Percentiles rank a stretch among this genome's conserved stretches.
These are phyloP conservation scores for Drosophila serrata DNA, from an alignment of 1,140 invertebrate species.

Conservation along the genomic window DNA sequence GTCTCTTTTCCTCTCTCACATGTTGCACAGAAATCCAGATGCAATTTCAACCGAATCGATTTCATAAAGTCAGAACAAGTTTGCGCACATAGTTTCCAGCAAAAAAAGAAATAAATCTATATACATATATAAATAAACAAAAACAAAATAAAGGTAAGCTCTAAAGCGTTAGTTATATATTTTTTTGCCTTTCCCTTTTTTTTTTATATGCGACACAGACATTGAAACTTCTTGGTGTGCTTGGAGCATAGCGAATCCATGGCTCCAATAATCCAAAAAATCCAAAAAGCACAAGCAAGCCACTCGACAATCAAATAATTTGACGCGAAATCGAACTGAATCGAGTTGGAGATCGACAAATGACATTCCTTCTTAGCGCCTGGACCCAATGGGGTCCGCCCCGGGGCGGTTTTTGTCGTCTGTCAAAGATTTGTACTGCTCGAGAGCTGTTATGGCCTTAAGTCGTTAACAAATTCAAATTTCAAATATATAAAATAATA, in stretches of 20 bases:
- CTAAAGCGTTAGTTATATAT: constrained; percentile 61
- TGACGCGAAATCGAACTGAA: constrained; percentile 54
- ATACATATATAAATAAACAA: constrained; percentile 4
- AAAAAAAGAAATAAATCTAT: constrained; percentile 20
- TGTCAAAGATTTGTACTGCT: constrained; percentile 72
- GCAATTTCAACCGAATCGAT: constrained; percentile 56
- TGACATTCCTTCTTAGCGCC: constrained; percentile 76
- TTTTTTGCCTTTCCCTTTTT: constrained; percentile 76
- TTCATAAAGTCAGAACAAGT: constrained; percentile 68
- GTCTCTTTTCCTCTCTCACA: constrained; percentile 12
- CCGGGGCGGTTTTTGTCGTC: constrained; percentile 57
- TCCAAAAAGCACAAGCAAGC: constrained; percentile 24
- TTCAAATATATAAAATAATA: constrained; percentile 38
- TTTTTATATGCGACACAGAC: constrained; percentile 62
- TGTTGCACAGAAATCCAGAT: constrained; percentile 47
- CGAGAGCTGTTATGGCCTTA: constrained; percentile 70
- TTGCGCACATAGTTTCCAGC: constrained; percentile 58
- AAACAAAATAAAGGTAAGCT: constrained; percentile 37
- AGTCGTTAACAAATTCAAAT: constrained; percentile 69
- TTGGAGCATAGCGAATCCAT: constrained; percentile 62
- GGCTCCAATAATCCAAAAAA: constrained; percentile 17
- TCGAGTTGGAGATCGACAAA: constrained; percentile 42
- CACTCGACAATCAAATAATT: constrained; percentile 76
- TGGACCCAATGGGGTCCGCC: constrained; percentile 45
- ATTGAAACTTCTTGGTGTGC: constrained; percentile 68